Evolutionary conservation across 1,140 invertebrate species (phyloP).

Genomic region (Bathynomus jamesi): DNA sequence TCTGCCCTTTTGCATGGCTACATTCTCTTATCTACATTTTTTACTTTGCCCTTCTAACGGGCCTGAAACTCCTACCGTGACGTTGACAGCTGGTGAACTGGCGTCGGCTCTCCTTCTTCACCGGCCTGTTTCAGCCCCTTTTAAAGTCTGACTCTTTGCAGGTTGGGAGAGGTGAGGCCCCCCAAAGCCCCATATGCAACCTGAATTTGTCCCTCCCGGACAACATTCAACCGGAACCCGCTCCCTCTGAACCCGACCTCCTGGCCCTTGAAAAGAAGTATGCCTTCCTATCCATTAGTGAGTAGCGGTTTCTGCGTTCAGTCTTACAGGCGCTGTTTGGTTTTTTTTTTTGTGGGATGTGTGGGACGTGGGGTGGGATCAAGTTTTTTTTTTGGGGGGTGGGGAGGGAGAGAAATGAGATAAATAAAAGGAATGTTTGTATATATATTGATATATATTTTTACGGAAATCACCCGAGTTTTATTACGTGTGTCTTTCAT

Average conservation of each 20-base stretch:
- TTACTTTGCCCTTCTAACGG: too few species aligned
- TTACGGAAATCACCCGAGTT: too few species aligned
- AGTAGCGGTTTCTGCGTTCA: slow-evolving; percentile 28
- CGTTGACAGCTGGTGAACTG: neutral
- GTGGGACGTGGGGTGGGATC: too few species aligned
- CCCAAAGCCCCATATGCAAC: slow-evolving; percentile 92
- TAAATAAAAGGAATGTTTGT: neutral
- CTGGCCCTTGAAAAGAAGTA: slow-evolving; percentile 57
- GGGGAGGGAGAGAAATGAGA: neutral
- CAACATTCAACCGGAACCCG: slow-evolving; percentile 60
- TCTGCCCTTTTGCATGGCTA: too few species aligned
- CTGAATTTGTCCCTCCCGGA: slow-evolving; percentile 91
- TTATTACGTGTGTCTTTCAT: too few species aligned
- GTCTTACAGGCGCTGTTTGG: too few species aligned
- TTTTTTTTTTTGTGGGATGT: too few species aligned
- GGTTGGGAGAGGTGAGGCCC: slow-evolving; percentile 70
- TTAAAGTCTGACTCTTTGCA: slow-evolving; percentile 32
- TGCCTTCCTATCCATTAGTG: slow-evolving; percentile 48
- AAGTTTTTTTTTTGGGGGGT: too few species aligned
- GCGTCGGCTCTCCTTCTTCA: neutral
- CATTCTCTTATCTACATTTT: too few species aligned
- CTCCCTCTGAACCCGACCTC: slow-evolving; percentile 62
- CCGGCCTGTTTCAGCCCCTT: neutral
- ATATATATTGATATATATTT: too few species aligned
- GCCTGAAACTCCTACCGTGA: too few species aligned